A percentile compares a stretch with the other conserved stretches of the same genome.
These are phyloP conservation scores for Phyto melanocephala DNA, from an alignment of 2,888 invertebrate species.

Conservation along the genomic window DNA sequence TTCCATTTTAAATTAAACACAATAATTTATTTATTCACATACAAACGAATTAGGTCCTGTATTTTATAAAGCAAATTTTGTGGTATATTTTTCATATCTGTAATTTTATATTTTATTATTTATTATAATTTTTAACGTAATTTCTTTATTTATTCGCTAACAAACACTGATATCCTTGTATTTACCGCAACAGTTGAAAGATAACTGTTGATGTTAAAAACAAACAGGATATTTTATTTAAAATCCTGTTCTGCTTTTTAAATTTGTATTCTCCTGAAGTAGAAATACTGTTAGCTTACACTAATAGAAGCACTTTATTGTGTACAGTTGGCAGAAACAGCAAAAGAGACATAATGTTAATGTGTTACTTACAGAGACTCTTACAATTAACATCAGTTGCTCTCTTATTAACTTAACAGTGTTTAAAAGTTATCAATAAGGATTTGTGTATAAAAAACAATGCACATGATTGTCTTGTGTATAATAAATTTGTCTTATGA, in stretches of 20 bases:
- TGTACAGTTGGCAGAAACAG: neutral
- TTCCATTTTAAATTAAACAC: neutral
- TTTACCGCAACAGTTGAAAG: constrained; percentile 13
- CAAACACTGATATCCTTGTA: constrained; percentile 42
- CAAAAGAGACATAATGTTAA: neutral
- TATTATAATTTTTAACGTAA: neutral
- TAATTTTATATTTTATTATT: neutral
- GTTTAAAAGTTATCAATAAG: no score
- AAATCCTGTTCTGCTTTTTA: neutral
- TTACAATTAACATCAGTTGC: no score
- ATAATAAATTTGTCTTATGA: no score
- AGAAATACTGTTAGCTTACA: no score
- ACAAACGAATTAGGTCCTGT: no score
- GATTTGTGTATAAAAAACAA: no score
- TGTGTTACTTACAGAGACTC: no score
- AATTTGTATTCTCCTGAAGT: neutral
- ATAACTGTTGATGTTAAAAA: constrained; percentile 9
- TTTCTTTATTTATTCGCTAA: neutral
- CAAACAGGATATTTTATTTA: constrained; percentile 1
- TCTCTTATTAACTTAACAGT: no score
- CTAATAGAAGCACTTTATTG: no score
- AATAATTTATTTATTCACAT: neutral
- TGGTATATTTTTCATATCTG: neutral
- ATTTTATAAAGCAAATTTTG: no score
- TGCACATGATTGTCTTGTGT: no score